These are phyloP conservation scores for Chrysolina haemoptera DNA, from an alignment of 2,888 invertebrate species.

Conservation along the genomic window DNA sequence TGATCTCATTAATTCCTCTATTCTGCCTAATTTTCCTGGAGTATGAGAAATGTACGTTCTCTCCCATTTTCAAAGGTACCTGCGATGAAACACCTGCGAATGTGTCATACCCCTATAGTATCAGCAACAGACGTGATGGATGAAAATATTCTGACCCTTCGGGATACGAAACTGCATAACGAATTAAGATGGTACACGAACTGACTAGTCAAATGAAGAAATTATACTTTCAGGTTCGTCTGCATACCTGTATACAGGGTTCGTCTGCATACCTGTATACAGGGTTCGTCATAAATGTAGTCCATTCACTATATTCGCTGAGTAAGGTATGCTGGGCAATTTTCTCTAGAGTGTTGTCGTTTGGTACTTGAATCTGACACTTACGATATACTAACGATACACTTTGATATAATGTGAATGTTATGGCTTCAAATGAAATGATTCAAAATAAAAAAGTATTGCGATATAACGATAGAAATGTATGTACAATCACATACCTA, in stretches of 20 bases:
- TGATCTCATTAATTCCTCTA: neutral
- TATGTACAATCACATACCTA: too few relatives aligned
- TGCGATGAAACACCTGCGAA: conserved; percentile 61
- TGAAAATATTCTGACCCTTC: conserved; percentile 37
- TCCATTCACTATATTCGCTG: too few relatives aligned
- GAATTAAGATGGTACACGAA: conserved; percentile 13
- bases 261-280: too few relatives aligned
- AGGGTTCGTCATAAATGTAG: too few relatives aligned
- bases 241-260: neutral
- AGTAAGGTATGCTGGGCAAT: too few relatives aligned
- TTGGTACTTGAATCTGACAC: too few relatives aligned
- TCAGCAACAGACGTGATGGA: conserved; percentile 42
- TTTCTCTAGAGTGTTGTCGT: too few relatives aligned
- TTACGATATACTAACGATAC: too few relatives aligned
- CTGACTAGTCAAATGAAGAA: neutral
- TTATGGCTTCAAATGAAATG: too few relatives aligned
- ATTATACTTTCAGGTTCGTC: neutral
- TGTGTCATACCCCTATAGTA: conserved; percentile 61
- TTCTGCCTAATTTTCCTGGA: conserved; percentile 31
- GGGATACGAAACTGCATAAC: conserved; percentile 20
- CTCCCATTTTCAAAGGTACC: conserved; percentile 54
- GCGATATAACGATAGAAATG: too few relatives aligned
- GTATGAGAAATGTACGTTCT: conserved; percentile 39
- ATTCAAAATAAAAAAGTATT: too few relatives aligned
- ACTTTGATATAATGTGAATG: too few relatives aligned